Evolutionary conservation across 2,888 invertebrate genomes (phyloP), one percentile per base, ranked within the genome.

Genomic region (Drosophila longiperda): DNA sequence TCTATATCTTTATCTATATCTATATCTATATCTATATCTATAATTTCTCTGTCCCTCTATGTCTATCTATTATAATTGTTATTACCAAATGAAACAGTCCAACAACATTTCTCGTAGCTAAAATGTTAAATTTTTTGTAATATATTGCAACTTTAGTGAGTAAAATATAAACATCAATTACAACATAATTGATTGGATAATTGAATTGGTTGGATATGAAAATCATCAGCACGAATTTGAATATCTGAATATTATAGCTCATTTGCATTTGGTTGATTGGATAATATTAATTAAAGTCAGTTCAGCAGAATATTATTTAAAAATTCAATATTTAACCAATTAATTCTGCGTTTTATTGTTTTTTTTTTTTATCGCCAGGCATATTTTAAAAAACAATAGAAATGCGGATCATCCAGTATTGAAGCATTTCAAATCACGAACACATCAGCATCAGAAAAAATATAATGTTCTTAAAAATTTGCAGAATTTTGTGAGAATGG

Each of bases 401-500:
- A 72, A 45, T 52, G 58, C 61, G 54, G 29, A 9, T 58, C 60
- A 61, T 33, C 38, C 34, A 17, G 55, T 9, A 54, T n/a, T 61
- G 26, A 2, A n/a, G 20, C 8, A 32, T 38, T 48, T 34, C 11
- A n/a, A 38, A 26, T 69, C 76, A 75, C 76, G 76, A 61, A 60
- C 42, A 9, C 74, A 77, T 66, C 75, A 42, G 45, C 26, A 38
- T 23, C 20, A 12, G 17, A 12, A 17, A 50, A 7, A 54, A 63
- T 33, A 26, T 50, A 42, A 53, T 45, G 26, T 26, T n/a, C 36
- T 9, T 6, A 58, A 52, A 61, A 67, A 67, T 32, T 60, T 55
- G 57, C 57, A 60, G 54, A 61, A 65, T 74, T 75, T 68, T 59
- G 49, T 42, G 15, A 38, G 64, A 69, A 64, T 49, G 50, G 66